Conservation (phyloP, 2,797 vertebrate genomes). For the Sebastes taczanowskii region DNA sequence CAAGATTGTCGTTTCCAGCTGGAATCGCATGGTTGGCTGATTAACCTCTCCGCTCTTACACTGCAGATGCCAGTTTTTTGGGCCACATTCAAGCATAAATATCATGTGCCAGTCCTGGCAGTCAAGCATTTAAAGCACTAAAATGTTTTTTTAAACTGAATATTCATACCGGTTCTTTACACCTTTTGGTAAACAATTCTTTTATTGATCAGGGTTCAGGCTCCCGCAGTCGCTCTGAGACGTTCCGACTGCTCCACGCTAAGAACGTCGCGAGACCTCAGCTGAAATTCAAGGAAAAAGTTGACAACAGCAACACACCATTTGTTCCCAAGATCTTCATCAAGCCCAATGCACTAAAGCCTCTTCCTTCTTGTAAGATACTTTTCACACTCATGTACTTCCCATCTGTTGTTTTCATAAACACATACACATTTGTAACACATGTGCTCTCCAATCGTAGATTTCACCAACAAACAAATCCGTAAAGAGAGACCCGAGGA, state of each 20-base stretch:
- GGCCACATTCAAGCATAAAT: slow-evolving; percentile 10
- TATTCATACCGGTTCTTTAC: neutral
- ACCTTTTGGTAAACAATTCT: slow-evolving; percentile 5
- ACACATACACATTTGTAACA: neutral
- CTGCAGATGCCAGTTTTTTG: slow-evolving; percentile 17
- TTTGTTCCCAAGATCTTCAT: slow-evolving; percentile 94
- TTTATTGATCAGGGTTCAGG: slow-evolving; percentile 80
- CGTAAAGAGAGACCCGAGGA: slow-evolving; percentile 91
- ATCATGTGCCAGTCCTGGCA: slow-evolving; percentile 4
- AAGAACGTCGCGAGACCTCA: slow-evolving; percentile 94
- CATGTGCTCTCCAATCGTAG: slow-evolving; percentile 45
- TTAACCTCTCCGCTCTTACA: slow-evolving; percentile 7
- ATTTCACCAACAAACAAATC: slow-evolving; percentile 87
- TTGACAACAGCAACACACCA: slow-evolving; percentile 96
- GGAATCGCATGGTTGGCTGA: slow-evolving; percentile 94
- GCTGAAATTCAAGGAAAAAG: slow-evolving; percentile 92
- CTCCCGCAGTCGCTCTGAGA: slow-evolving; percentile 82
- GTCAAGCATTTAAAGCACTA: neutral
- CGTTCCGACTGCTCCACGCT: slow-evolving; percentile 92
- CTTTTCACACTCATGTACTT: neutral
- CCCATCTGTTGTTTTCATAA: neutral
- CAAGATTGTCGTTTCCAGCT: slow-evolving; percentile 94
- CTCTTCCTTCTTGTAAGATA: slow-evolving; percentile 89
- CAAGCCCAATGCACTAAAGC: slow-evolving; percentile 93
- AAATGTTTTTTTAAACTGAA: neutral